phyloP scores from a whole-genome alignment of 2,797 vertebrate species.

The Coracias cyanogaster region DNA sequence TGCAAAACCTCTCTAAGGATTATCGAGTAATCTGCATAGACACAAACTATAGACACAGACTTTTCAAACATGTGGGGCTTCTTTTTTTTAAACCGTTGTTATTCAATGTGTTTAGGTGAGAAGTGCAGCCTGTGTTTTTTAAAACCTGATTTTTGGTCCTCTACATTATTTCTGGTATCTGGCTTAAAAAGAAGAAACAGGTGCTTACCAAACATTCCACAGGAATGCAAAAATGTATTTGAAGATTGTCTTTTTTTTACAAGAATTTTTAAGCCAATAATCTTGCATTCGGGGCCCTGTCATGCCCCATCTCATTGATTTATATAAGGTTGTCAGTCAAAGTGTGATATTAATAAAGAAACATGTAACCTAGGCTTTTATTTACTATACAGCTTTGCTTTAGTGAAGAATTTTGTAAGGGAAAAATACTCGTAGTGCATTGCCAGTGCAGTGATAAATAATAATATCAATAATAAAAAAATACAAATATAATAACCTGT shows the following conservation, averaged over 20 bases:
- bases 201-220: not conserved
- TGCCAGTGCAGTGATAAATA: not conserved
- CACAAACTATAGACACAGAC: no score
- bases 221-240: not conserved
- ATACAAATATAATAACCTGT: no score
- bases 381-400: not conserved
- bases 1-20: not conserved
- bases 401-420: not conserved
- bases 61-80: not conserved
- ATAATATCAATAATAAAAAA: no score
- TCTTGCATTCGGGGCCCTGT: not conserved
- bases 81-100: not conserved
- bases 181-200: not conserved
- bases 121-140: not conserved
- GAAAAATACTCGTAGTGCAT: rapidly evolving
- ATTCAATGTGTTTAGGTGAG: not conserved
- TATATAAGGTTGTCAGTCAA: not conserved
- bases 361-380: not conserved
- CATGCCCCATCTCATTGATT: not conserved
- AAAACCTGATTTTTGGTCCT: not conserved
- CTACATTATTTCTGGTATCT: not conserved
- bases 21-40: not conserved
- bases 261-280: not conserved
- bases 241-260: not conserved
- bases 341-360: not conserved